A percentile compares a stretch with the other conserved stretches of the same genome.
These are phyloP conservation scores for Halichoerus grypus DNA, from an alignment of 2,113 vertebrate genomes.

Conservation along the genomic window DNA sequence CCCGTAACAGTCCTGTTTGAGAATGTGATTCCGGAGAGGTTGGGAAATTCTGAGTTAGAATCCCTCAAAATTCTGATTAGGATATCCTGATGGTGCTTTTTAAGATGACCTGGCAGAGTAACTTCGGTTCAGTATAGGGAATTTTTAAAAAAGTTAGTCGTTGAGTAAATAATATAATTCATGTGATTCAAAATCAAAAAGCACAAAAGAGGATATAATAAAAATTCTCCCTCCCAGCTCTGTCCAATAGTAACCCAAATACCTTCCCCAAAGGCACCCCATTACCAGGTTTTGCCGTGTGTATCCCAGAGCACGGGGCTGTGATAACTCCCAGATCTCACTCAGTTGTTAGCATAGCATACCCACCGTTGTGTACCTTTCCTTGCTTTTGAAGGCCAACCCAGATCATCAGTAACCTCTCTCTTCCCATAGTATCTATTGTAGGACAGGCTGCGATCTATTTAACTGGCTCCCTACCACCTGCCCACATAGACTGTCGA, in stretches of 20 bases:
- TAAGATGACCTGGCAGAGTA: neutral
- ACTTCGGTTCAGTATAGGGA: neutral
- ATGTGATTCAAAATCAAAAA: neutral
- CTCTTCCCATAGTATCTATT: neutral
- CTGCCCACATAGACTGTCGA: accelerated
- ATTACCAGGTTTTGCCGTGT: neutral
- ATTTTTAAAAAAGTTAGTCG: neutral
- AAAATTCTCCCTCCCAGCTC: neutral
- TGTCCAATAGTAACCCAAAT: neutral
- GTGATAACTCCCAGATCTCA: accelerated
- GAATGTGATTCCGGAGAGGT: neutral
- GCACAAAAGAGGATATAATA: neutral
- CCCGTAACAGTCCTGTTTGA: too few relatives aligned
- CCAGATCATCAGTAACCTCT: neutral
- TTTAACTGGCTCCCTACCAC: neutral
- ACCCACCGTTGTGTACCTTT: accelerated
- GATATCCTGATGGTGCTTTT: neutral
- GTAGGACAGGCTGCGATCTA: neutral
- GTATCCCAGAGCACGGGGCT: accelerated
- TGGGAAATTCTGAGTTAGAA: neutral
- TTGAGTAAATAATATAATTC: neutral
- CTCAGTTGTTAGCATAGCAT: neutral
- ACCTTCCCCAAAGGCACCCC: neutral
- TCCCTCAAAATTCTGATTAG: neutral
- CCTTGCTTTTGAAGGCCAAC: neutral